Conservation (phyloP, 2,113 vertebrate genomes). For the Cricetomys ansorgei region DNA sequence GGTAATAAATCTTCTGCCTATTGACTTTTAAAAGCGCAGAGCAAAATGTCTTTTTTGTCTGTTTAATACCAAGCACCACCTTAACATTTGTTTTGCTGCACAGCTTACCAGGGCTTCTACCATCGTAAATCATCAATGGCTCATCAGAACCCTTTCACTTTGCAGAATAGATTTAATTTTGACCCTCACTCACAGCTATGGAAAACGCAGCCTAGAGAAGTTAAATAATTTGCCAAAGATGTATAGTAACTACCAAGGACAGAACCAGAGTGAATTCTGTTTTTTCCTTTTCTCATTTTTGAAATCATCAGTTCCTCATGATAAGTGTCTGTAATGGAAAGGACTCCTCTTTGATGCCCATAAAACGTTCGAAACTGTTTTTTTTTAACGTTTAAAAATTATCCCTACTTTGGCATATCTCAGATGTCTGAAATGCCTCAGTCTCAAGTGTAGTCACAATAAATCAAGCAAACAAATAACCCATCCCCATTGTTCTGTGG, state of each 20-base stretch:
- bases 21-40: constrained; percentile 72
- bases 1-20: constrained; percentile 71
- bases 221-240: constrained; percentile 37
- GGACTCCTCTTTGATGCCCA: neutral
- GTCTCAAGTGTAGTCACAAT: constrained; percentile 26
- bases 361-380: constrained; percentile 29
- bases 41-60: constrained; percentile 70
- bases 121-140: constrained; percentile 58
- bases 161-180: constrained; percentile 46
- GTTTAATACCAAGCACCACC: constrained; percentile 53
- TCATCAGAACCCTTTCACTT: constrained; percentile 45
- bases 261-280: neutral
- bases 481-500: constrained; percentile 72
- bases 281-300: constrained; percentile 43
- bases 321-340: neutral
- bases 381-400: constrained; percentile 44
- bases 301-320: neutral
- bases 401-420: constrained; percentile 10
- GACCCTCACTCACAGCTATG: constrained; percentile 52
- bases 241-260: neutral
- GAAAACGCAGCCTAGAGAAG: neutral
- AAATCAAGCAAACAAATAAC: constrained; percentile 76
- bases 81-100: constrained; percentile 70
- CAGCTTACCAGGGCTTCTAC: constrained; percentile 57
- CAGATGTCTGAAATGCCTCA: neutral